phyloP scores from a whole-genome alignment of 2,888 invertebrate species.

The Pelosia muscerda region DNA sequence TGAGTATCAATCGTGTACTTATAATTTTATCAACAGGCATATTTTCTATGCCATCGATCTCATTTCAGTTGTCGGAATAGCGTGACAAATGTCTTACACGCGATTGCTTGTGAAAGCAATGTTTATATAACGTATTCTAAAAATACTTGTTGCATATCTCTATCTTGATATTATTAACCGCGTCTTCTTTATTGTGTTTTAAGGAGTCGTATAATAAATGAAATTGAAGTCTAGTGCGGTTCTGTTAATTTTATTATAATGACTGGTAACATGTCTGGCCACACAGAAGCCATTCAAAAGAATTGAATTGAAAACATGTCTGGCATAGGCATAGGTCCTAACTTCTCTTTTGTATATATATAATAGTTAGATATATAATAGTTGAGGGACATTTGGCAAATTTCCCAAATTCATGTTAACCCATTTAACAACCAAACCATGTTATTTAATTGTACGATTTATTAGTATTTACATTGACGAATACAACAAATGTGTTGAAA shows the following conservation, averaged over 20 bases:
- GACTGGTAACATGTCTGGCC: too few relatives aligned
- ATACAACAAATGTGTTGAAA: background rate
- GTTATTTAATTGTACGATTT: background rate
- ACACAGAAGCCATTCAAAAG: too few relatives aligned
- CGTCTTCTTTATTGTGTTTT: background rate
- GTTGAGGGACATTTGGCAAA: background rate
- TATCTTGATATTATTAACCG: background rate
- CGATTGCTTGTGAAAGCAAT: constrained; percentile 14
- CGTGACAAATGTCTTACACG: constrained; percentile 12
- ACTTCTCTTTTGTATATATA: too few relatives aligned
- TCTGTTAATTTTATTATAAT: too few relatives aligned
- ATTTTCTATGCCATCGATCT: constrained; percentile 4
- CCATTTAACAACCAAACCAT: background rate
- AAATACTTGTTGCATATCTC: background rate
- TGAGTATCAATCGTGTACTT: too few relatives aligned
- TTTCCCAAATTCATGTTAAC: constrained; percentile 3
- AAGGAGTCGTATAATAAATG: background rate
- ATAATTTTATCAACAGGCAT: background rate
- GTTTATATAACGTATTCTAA: background rate
- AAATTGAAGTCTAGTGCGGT: background rate
- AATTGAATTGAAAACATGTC: too few relatives aligned
- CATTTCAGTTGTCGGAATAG: constrained; percentile 2
- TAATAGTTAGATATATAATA: too few relatives aligned
- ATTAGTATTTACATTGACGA: background rate
- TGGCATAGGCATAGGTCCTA: too few relatives aligned